Base-by-base conservation (phyloP, 2,797 vertebrate species). In the Carapus acus region DNA sequence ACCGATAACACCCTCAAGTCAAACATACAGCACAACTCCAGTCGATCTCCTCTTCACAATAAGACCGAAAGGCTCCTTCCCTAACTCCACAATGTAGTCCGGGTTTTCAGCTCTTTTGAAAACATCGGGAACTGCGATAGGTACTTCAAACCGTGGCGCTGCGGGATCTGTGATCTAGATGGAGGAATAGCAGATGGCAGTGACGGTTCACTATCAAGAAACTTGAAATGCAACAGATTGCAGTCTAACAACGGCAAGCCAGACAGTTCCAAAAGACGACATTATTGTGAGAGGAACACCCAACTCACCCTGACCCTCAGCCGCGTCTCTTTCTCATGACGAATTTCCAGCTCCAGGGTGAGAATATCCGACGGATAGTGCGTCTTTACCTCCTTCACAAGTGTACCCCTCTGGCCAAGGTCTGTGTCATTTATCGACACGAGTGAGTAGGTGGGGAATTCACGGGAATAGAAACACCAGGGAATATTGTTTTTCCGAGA, bases 401-500 rank as follows among this genome's bases (percentile, higher is more conserved):
- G 88, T 1, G 51, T 45, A 13, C 84, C 92, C n/a, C 62, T 84
- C 71, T 86, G 60, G 11, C 92, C 92, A 55, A 88, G 57, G 0
- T 68, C 62, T 0, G 90, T 91, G 54, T 88, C 76, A 1, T 85
- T 87, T 3, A 86, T 17, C 2, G 82, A 84, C 43, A 83, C 76
- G 15, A 94, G 63, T 0, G 69, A 51, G 53, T 94, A 94, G 9
- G 88, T 92, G n/a, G 92, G 88, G 56, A 90, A 94, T 37, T 86
- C 83, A 0, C 73, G 67, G 1, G 92, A 85, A 67, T 94, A 94
- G 75, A 93, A 94, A 72, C 92, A 94, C 91, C 91, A 94, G 0
- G 93, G 93, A 39, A 92, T 77, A 0, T 89, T 88, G 0, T 29
- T 81, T 37, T 42, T 71, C 56, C 73, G 49, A 1, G 67, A 53